Evolutionary conservation across 2,888 invertebrate species (phyloP).

Genomic region (Hypomecis punctinalis): DNA sequence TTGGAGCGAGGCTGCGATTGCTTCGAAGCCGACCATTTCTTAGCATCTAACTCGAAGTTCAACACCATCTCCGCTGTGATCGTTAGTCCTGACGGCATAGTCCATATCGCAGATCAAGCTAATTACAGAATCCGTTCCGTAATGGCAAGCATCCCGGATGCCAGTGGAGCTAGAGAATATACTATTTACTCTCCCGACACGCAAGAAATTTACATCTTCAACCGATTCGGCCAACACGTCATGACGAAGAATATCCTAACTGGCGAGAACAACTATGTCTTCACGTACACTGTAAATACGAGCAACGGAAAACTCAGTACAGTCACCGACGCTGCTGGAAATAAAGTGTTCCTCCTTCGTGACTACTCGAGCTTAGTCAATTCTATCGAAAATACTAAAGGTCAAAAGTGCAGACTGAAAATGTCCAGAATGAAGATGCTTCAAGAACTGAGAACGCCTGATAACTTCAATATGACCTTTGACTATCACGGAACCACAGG

Average conservation of each 20-base stretch:
- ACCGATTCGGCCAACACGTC: slow-evolving; percentile 97
- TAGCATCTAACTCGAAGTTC: slow-evolving; percentile 97
- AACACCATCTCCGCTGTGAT: slow-evolving; percentile 97
- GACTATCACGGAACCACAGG: slow-evolving; percentile 97
- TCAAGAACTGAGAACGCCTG: slow-evolving; percentile 95
- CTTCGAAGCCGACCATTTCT: slow-evolving; percentile 95
- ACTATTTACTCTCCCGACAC: slow-evolving; percentile 98
- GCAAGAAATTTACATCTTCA: slow-evolving; percentile 97
- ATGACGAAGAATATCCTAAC: slow-evolving; percentile 98
- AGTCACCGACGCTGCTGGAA: slow-evolving; percentile 96
- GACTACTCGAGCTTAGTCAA: slow-evolving; percentile 96
- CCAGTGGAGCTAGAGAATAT: slow-evolving; percentile 93
- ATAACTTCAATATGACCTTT: slow-evolving; percentile 97
- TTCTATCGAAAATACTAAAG: slow-evolving; percentile 97
- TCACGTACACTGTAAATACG: slow-evolving; percentile 98
- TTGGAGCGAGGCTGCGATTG: slow-evolving; percentile 96
- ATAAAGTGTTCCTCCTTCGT: slow-evolving; percentile 92
- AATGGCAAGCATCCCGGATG: slow-evolving; percentile 95
- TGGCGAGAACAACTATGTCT: slow-evolving; percentile 96
- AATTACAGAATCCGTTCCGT: slow-evolving; percentile 95
- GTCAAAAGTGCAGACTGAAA: slow-evolving; percentile 94
- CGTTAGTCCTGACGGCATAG: slow-evolving; percentile 96
- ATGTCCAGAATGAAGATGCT: slow-evolving; percentile 97
- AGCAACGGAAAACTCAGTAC: slow-evolving; percentile 97
- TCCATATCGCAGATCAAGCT: slow-evolving; percentile 98